Percentiles rank a stretch among this genome's conserved stretches.
Evolutionary conservation across 2,888 invertebrate species (phyloP).

Genomic region (Odontomyia ornata): DNA sequence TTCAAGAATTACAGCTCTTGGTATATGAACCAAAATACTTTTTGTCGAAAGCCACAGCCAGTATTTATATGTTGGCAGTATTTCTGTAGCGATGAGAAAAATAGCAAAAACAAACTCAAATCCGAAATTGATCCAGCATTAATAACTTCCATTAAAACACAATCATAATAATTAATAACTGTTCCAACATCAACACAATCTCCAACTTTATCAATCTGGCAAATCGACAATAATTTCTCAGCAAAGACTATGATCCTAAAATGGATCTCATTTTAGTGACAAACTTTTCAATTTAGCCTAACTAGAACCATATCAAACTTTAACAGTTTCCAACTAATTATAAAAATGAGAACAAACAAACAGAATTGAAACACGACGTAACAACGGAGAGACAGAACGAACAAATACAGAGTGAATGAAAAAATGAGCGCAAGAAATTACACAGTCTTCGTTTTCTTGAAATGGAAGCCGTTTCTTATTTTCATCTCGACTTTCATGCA

Average conservation of each 20-base stretch:
- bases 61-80: too few relatives aligned
- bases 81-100: too few relatives aligned
- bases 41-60: too few relatives aligned
- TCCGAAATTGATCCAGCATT: too few relatives aligned
- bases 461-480: slow-evolving; percentile 8
- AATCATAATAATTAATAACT: too few relatives aligned
- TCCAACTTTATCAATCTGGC: too few relatives aligned
- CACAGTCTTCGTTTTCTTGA: slow-evolving; percentile 1
- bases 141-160: too few relatives aligned
- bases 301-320: not conserved
- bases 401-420: not conserved
- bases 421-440: not conserved
- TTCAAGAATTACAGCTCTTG: too few relatives aligned
- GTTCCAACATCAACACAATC: too few relatives aligned
- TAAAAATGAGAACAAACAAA: not conserved
- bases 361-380: not conserved
- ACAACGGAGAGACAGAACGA: not conserved
- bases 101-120: too few relatives aligned
- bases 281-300: not conserved
- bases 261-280: not conserved
- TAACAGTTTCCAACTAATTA: slow-evolving; percentile 15
- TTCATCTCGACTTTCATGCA: not conserved
- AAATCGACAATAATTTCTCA: not conserved
- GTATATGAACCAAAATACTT: too few relatives aligned
- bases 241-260: not conserved